Base-by-base conservation (phyloP, 2,888 invertebrate genomes). In the Ryuthela nishihirai region DNA sequence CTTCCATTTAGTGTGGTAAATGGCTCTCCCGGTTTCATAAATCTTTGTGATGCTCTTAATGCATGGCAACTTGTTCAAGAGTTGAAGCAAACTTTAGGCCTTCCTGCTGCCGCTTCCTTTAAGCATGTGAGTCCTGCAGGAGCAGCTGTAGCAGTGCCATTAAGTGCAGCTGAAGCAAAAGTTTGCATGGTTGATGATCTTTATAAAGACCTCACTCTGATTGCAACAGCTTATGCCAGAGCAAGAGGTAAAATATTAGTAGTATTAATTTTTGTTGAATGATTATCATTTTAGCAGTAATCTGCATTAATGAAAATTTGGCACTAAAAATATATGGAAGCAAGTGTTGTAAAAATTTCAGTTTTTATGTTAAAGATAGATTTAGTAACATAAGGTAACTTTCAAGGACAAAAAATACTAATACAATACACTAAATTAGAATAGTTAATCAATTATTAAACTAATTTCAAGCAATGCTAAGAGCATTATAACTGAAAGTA, bases 71-170 rank as follows among this genome's bases (percentile, higher is more conserved):
- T 99, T 54, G 98, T 99, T 0, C 82, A 81, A 61, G 98, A 99
- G 72, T 76, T 99, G 58, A 86, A 85, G 70, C 76, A 77, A 39
- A 88, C 90, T 0, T 74, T 94, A 6, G 81, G 82, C 4, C 73
- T 93, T 24, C 92, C 97, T 0, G 95, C 98, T 0, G 93, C 97
- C 0, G 85, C 94, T 0, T 97, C 95, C 54, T 98, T 99, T 75
- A 99, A 99, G 73, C 98, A 99, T 73, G 97, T 98, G 5, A 95
- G 95, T 23, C 98, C 98, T 0, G 97, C 98, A 12, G 97, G 97
- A 3, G 97, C 95, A 1, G 97, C 97, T 46, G 85, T 98, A 2
- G 95, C 88, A 0, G 77, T 85, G 26, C 87, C 93, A 0, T 77
- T 98, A 26, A 81, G 81, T 58, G 74, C 77, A 4, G 83, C 83